Conservation (phyloP, 2,113 vertebrate species). For the Lota lota region DNA sequence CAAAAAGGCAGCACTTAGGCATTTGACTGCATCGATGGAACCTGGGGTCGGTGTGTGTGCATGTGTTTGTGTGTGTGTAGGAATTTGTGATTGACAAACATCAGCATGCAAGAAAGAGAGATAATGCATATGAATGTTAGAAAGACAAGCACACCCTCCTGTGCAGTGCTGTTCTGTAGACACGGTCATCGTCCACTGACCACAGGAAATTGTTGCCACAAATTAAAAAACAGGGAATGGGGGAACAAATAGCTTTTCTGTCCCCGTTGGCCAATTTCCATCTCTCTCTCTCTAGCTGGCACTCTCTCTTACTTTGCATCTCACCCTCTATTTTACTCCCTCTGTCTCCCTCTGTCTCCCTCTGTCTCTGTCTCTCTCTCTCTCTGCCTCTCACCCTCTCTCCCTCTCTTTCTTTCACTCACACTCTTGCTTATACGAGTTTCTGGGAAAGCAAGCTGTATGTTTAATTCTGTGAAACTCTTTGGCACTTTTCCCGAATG, state of each 20-base stretch:
- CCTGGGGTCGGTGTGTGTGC: conserved; percentile 4
- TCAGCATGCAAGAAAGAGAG: too few species aligned
- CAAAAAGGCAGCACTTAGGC: conserved; percentile 53
- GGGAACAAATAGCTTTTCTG: conserved; percentile 10
- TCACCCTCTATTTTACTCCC: neutral
- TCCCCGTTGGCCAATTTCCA: neutral
- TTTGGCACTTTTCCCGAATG: neutral
- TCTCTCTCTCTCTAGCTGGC: too few species aligned
- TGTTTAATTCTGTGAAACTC: too few species aligned
- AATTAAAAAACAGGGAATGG: neutral
- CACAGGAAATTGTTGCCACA: neutral
- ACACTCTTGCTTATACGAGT: neutral
- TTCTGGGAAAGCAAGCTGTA: too few species aligned
- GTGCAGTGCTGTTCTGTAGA: conserved; percentile 15
- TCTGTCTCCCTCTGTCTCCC: too few species aligned
- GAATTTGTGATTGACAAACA: conserved; percentile 5
- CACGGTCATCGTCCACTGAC: conserved; percentile 9
- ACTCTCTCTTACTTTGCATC: too few species aligned
- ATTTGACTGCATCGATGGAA: conserved; percentile 26
- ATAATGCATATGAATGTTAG: conserved; percentile 3
- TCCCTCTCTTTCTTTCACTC: too few species aligned
- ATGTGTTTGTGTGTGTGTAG: neutral
- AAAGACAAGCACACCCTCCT: conserved; percentile 15
- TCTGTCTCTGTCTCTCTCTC: too few species aligned
- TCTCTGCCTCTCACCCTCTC: too few species aligned